Conservation (phyloP, 2,888 invertebrate genomes). For the Sceliomorpha sp. region DNA sequence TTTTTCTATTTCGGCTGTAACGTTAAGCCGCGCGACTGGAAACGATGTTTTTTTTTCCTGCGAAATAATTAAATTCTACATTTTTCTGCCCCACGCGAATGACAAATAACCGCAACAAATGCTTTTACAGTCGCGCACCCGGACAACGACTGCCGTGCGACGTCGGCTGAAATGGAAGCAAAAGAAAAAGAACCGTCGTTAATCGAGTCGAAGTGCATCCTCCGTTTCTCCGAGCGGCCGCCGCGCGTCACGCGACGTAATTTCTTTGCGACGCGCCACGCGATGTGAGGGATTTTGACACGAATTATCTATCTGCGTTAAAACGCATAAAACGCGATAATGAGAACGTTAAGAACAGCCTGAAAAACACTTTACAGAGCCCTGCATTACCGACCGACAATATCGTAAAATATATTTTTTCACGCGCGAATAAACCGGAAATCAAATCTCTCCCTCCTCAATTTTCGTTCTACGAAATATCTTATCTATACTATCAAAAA, state of each 20-base stretch:
- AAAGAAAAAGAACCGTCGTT: slow-evolving; percentile 24
- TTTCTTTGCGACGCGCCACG: slow-evolving; percentile 11
- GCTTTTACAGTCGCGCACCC: slow-evolving; percentile 3
- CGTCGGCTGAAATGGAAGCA: slow-evolving; percentile 5
- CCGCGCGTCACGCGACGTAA: slow-evolving; percentile 6
- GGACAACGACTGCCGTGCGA: slow-evolving; percentile 6
- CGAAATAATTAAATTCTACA: slow-evolving; percentile 27
- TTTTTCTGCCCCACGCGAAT: slow-evolving; percentile 15
- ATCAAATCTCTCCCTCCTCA: too few relatives aligned
- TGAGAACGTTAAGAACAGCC: not conserved
- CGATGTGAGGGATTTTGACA: not conserved
- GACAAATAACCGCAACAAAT: slow-evolving; percentile 22
- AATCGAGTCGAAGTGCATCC: slow-evolving; percentile 27
- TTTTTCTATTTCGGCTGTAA: slow-evolving; percentile 9
- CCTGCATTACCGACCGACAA: too few relatives aligned
- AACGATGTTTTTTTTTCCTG: slow-evolving; percentile 17
- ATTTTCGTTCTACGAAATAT: too few relatives aligned
- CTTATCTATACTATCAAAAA: too few relatives aligned
- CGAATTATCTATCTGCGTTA: slow-evolving; percentile 18
- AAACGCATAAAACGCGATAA: too few relatives aligned
- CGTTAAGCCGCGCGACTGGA: not conserved
- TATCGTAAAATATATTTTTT: too few relatives aligned
- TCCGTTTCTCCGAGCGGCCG: slow-evolving; percentile 7
- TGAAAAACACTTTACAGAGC: too few relatives aligned
- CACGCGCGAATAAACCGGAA: too few relatives aligned